phyloP scores from a whole-genome alignment of 2,797 vertebrate species.

The Enoplosus armatus region DNA sequence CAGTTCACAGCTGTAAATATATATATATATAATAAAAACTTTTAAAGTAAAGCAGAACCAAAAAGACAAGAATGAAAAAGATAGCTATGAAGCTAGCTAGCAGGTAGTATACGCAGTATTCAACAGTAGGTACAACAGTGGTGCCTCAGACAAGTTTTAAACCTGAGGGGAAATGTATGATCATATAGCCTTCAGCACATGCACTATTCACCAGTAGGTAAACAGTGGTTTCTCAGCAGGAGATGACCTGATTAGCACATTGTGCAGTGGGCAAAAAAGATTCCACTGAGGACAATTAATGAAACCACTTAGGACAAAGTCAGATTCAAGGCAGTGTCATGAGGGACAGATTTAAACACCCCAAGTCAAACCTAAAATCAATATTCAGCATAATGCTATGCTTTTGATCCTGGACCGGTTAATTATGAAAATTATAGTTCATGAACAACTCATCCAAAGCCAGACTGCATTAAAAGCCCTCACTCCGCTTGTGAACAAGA shows the following conservation, averaged over 20 bases:
- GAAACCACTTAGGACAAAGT: conserved; percentile 29
- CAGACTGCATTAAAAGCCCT: background rate
- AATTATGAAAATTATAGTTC: conserved; percentile 13
- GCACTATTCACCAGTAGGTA: conserved; percentile 3
- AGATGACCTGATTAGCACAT: conserved; percentile 31
- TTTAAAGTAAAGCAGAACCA: conserved; percentile 10
- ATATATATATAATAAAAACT: too few species aligned
- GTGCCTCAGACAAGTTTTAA: background rate
- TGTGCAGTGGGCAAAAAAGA: conserved; percentile 14
- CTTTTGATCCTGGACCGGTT: conserved; percentile 6
- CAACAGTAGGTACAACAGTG: background rate
- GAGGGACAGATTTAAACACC: conserved; percentile 2
- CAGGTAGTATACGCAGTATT: background rate
- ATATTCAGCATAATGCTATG: conserved; percentile 10
- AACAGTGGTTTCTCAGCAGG: conserved; percentile 18
- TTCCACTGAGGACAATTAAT: conserved; percentile 49
- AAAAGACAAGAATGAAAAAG: background rate
- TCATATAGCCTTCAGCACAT: conserved; percentile 11
- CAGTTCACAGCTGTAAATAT: conserved; percentile 57
- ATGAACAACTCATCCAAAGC: background rate
- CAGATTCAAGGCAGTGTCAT: conserved; percentile 5
- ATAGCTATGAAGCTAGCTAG: background rate
- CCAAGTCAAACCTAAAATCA: conserved; percentile 15
- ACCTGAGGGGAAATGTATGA: conserved; percentile 19
- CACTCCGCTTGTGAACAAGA: background rate